Percentiles rank a stretch among this genome's conserved stretches.
Conservation (phyloP, 2,888 invertebrate genomes). For the Halictus ligatus region DNA sequence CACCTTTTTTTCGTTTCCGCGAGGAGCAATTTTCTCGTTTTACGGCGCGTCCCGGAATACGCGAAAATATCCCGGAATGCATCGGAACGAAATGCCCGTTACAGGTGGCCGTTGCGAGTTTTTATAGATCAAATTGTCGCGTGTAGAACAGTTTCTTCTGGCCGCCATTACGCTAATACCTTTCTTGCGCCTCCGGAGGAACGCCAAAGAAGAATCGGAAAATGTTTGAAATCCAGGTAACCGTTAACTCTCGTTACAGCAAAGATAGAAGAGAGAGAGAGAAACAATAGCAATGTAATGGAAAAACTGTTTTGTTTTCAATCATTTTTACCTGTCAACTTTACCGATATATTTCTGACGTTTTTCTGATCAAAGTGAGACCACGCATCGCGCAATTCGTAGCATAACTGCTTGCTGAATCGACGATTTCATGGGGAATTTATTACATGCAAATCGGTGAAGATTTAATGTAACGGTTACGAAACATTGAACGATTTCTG, state of each 20-base stretch:
- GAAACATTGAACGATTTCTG: too few species aligned
- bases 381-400: too few species aligned
- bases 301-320: too few species aligned
- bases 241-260: background rate
- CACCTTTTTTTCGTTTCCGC: slow-evolving; percentile 35
- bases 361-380: too few species aligned
- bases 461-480: too few species aligned
- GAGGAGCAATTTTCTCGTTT: slow-evolving; percentile 43
- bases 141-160: slow-evolving; percentile 5
- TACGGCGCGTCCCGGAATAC: slow-evolving; percentile 25
- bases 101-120: background rate
- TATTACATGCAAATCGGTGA: too few species aligned
- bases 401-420: too few species aligned
- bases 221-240: background rate
- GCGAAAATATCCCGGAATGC: slow-evolving; percentile 43
- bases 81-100: slow-evolving; percentile 20
- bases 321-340: too few species aligned
- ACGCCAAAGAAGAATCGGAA: background rate
- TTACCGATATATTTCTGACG: too few species aligned
- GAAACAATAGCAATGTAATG: too few species aligned
- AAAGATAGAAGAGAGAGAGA: too few species aligned
- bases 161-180: background rate
- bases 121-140: slow-evolving; percentile 36
- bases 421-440: too few species aligned
- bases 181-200: background rate